Evolutionary conservation across 2,113 vertebrate genomes (phyloP).

Genomic region (Calonectris borealis): DNA sequence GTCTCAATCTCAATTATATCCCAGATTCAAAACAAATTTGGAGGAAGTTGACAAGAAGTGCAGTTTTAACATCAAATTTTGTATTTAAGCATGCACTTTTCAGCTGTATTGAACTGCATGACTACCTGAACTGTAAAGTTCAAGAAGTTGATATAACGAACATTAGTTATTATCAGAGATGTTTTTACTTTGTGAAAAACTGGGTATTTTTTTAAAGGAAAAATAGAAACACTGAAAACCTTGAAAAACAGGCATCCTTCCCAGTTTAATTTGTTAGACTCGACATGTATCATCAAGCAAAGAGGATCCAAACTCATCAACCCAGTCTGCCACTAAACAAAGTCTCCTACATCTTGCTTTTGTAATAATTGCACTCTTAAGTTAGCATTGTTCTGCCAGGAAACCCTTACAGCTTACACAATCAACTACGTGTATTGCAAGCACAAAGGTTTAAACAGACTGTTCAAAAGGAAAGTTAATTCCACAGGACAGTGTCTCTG

Average conservation of each 20-base stretch:
- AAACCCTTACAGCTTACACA: background rate
- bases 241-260: background rate
- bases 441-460: background rate
- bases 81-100: background rate
- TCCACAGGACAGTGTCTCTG: background rate
- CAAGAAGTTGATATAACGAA: background rate
- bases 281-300: background rate
- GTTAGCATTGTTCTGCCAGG: background rate
- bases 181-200: background rate
- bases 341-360: background rate
- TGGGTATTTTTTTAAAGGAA: background rate
- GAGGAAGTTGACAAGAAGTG: background rate
- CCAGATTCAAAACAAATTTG: background rate
- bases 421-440: fast-evolving
- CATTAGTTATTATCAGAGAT: background rate
- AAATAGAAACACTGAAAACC: background rate
- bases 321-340: background rate
- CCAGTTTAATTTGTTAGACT: background rate
- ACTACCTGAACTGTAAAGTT: background rate
- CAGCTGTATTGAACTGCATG: background rate
- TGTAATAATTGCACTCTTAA: background rate
- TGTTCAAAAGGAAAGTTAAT: background rate
- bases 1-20: background rate
- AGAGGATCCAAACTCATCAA: background rate
- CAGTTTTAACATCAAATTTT: background rate